phyloP scores from a whole-genome alignment of 92 coral and sea anemone species.

The Meandrina meandrites region DNA sequence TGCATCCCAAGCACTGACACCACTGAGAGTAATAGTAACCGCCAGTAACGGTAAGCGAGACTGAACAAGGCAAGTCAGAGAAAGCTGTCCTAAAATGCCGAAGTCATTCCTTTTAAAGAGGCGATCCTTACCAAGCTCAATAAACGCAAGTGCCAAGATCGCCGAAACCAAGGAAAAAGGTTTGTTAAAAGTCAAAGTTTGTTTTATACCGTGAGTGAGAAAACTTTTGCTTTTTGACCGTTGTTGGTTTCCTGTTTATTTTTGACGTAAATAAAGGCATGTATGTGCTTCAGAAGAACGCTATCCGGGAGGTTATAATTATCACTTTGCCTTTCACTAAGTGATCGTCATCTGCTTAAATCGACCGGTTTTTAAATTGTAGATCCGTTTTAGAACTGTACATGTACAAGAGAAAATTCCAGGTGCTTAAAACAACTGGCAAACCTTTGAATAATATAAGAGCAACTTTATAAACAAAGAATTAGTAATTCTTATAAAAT shows the following conservation, averaged over 20 bases:
- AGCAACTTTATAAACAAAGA: slow-evolving; percentile 19
- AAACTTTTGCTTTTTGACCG: background rate
- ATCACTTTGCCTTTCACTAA: background rate
- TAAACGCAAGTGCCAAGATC: background rate
- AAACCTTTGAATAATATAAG: background rate
- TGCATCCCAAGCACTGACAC: background rate
- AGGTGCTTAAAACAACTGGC: background rate
- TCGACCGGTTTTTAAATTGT: too few relatives aligned
- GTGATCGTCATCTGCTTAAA: background rate
- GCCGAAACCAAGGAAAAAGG: slow-evolving; percentile 27
- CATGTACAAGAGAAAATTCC: background rate
- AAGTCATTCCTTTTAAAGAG: slow-evolving; percentile 72
- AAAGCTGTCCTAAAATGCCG: slow-evolving; percentile 54
- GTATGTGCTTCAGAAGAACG: background rate
- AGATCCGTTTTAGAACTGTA: background rate
- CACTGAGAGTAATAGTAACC: too few relatives aligned
- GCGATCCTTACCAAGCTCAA: slow-evolving; percentile 21
- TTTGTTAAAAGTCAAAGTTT: slow-evolving; percentile 1
- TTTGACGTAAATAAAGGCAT: background rate
- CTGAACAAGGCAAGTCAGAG: background rate
- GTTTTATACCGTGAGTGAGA: background rate
- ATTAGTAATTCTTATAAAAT: background rate
- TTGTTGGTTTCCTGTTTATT: background rate
- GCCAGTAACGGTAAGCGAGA: background rate
- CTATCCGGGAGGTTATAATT: background rate